Evolutionary conservation across 2,113 vertebrate genomes (phyloP).

Genomic region (Oryzias celebensis): DNA sequence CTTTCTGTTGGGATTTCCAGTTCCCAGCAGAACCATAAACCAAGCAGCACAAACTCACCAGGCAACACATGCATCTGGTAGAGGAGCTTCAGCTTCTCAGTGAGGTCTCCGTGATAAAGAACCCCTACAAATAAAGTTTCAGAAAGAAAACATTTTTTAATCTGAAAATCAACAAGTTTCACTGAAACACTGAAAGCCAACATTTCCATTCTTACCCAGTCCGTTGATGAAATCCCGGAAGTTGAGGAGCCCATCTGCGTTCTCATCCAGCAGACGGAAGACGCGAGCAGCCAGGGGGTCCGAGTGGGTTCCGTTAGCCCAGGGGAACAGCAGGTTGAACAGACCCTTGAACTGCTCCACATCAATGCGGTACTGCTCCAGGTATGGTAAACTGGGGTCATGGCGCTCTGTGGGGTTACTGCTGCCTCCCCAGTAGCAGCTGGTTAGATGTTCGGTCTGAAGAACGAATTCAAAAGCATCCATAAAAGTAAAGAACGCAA

Average conservation of each 20-base stretch:
- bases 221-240: conserved; percentile 94
- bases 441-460: conserved; percentile 95
- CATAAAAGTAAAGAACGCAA: not conserved
- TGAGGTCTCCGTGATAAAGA: conserved; percentile 91
- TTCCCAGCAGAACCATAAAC: no score
- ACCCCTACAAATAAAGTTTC: conserved; percentile 76
- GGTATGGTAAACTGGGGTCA: conserved; percentile 95
- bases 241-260: conserved; percentile 92
- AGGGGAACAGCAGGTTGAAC: conserved; percentile 90
- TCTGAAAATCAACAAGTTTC: not conserved
- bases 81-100: conserved; percentile 92
- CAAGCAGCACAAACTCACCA: conserved; percentile 75
- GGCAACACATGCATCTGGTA: conserved; percentile 96
- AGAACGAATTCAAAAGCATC: not conserved
- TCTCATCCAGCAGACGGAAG: conserved; percentile 91
- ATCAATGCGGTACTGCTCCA: conserved; percentile 98
- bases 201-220: conserved; percentile 79
- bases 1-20: no score
- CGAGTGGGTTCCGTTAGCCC: conserved; percentile 88
- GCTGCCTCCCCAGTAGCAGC: conserved; percentile 98
- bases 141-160: not conserved
- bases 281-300: conserved; percentile 86
- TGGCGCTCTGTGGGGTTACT: conserved; percentile 91
- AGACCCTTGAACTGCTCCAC: conserved; percentile 95
- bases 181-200: not conserved